Evolutionary conservation across 1,140 invertebrate genomes (phyloP).

Genomic region (Branchinecta lindahli): DNA sequence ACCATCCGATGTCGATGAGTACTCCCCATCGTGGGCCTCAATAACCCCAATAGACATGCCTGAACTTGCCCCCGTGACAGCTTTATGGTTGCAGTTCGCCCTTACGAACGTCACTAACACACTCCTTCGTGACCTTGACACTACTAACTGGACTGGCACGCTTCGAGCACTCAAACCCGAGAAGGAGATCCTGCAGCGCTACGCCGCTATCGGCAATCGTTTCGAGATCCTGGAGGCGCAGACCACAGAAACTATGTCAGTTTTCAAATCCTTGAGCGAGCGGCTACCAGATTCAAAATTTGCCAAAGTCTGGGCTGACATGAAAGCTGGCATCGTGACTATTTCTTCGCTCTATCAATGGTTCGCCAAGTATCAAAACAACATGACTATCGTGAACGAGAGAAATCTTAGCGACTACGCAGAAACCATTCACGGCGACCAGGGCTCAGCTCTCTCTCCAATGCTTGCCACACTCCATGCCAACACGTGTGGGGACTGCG

Average conservation of each 20-base stretch:
- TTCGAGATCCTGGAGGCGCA: conserved; percentile 15
- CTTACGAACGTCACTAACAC: conserved; percentile 13
- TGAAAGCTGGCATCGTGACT: conserved; percentile 11
- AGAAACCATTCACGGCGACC: conserved; percentile 14
- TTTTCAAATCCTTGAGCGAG: not conserved
- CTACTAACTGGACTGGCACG: conserved; percentile 15
- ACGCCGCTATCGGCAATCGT: conserved; percentile 10
- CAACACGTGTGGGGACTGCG: not conserved
- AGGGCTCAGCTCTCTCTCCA: not conserved
- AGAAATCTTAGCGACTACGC: conserved; percentile 17
- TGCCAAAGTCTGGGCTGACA: not conserved
- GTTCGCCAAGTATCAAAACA: conserved; percentile 19
- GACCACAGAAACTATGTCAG: not conserved
- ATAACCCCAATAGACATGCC: not conserved
- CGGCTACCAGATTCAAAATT: not conserved
- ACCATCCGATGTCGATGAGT: not conserved
- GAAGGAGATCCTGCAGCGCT: conserved; percentile 19
- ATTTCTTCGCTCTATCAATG: conserved; percentile 16
- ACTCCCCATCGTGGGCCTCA: not conserved
- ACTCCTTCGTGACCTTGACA: conserved; percentile 15
- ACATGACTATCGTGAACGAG: conserved; percentile 17
- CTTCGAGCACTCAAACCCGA: conserved; percentile 16
- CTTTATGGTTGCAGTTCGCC: conserved; percentile 17
- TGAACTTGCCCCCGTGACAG: not conserved
- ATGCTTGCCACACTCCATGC: not conserved